Evolutionary conservation across 2,797 vertebrate species (phyloP).

Genomic region (Labroides dimidiatus): DNA sequence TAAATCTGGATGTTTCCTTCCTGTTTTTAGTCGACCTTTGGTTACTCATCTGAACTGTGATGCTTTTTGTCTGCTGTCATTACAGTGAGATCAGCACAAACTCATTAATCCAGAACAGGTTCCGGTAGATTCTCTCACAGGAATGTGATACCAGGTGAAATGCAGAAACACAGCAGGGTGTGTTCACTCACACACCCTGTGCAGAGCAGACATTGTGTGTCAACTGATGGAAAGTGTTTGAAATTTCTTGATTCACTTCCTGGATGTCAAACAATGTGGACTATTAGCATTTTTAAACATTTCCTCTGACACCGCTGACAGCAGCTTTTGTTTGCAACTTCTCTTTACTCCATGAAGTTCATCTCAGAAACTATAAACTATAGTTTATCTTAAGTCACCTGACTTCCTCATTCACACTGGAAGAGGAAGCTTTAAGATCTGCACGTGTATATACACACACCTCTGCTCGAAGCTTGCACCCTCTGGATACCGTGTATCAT

Average conservation of each 20-base stretch:
- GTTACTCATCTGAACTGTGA: background rate
- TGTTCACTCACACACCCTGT: slow-evolving; percentile 19
- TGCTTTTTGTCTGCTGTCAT: background rate
- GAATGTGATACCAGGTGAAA: slow-evolving; percentile 49
- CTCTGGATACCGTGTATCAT: too few species aligned
- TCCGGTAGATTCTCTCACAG: slow-evolving; percentile 21
- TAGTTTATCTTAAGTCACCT: too few species aligned
- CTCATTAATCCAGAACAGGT: slow-evolving; percentile 21
- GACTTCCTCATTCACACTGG: too few species aligned
- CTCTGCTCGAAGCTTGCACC: too few species aligned
- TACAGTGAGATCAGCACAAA: background rate
- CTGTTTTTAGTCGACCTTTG: background rate
- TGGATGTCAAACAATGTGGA: background rate
- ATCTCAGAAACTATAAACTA: too few species aligned
- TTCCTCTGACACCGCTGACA: too few species aligned
- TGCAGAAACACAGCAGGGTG: slow-evolving; percentile 32
- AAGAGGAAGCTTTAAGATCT: too few species aligned
- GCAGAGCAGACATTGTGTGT: slow-evolving; percentile 3
- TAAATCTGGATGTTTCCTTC: background rate
- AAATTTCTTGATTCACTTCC: background rate
- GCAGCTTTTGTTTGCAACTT: too few species aligned
- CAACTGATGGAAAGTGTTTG: too few species aligned
- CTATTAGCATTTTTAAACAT: too few species aligned
- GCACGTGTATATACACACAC: too few species aligned
- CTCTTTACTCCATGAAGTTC: too few species aligned